Evolutionary conservation across 2,113 vertebrate species (phyloP), one percentile per base, ranked within the genome.

Genomic region (Abramis brama): DNA sequence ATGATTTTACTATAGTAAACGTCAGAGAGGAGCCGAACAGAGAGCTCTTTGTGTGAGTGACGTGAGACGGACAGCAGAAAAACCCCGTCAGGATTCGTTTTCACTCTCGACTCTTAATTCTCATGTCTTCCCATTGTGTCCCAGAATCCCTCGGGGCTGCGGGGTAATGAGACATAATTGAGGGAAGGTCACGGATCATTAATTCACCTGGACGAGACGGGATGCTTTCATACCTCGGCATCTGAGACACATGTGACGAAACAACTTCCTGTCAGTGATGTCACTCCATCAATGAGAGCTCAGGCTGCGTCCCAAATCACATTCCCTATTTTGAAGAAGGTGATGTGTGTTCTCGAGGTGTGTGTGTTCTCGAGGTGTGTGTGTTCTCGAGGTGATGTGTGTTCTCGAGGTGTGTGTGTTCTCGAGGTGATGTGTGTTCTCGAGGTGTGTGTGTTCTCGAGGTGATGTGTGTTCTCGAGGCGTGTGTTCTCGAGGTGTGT

Each of bases 141-240:
- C n/a, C 23, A 82, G 86, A 82, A 78, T 92, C 91, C 92, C 87
- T 43, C 70, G 89, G 91, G 93, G 93, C 90, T 88, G 91, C 83
- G 71, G 68, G 87, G 88, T 94, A 96, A 95, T 93, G 93, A 95
- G 92, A 90, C 92, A 91, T 95, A 95, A 95, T 94, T 94, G 94
- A 91, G 85, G 89, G 83, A 60, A 92, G 94, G 94, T 94, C 93
- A 95, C 93, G 93, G 93, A 93, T 94, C 92, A 95, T 95, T 95
- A 94, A 95, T 94, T 94, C 89, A 92, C 92, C 92, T 87, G 93
- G 91, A 93, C 90, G 91, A 91, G 91, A 93, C 93, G 93, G 91
- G 91, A 88, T 85, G 86, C 88, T 92, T 90, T 93, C 88, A 92
- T 91, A 94, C 92, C 92, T 93, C 86, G 33, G 23, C 55, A n/a